Base-by-base conservation (phyloP, 2,113 vertebrate species). In the Montifringilla adamsi region DNA sequence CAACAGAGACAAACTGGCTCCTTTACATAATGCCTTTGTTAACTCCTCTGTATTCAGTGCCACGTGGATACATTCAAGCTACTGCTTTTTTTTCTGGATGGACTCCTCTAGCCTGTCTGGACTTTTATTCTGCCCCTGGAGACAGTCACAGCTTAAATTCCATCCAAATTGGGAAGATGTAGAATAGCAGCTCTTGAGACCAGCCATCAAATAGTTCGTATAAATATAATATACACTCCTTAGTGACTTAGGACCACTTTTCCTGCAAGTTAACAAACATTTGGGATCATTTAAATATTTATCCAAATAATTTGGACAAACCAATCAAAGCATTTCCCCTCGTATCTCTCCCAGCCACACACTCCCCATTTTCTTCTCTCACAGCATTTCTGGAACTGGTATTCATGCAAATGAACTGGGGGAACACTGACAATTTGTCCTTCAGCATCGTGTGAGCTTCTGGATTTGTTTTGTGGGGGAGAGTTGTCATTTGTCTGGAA, bases 11-110 rank as follows among this genome's bases (percentile, higher is more conserved):
- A 94, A 95, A 87, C 88, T 89, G 92, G 89, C 95, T 95, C 89
- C 83, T 93, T 92, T 89, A 82, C 86, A 94, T 94, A 94, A 95
- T 91, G 90, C 93, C 87, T 95, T 95, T 95, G 88, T 95, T 95
- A 87, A 92, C 83, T 92, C 60, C 88, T 69, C 92, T 92, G 85
- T 84, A 64, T 86, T 94, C 83, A 60, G 2, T 4, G 58, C 94
- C 94, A 97, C 66, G 90, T 96, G 96, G 94, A 96, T 82, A 44
- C 86, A 93, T 93, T 95, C 92, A 94, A 64, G 80, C 93, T 90
- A 90, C 76, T 92, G 80, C n/a, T 63, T 89, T 93, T 89, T 89
- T 90, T 91, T 91, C 93, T 96, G 95, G 95, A 95, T 79, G 77
- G 88, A 13, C 90, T 96, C 94, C 79, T 88, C 84, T 11, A 62